phyloP scores from a whole-genome alignment of 2,888 invertebrate species.

The Lampropteryx suffumata region DNA sequence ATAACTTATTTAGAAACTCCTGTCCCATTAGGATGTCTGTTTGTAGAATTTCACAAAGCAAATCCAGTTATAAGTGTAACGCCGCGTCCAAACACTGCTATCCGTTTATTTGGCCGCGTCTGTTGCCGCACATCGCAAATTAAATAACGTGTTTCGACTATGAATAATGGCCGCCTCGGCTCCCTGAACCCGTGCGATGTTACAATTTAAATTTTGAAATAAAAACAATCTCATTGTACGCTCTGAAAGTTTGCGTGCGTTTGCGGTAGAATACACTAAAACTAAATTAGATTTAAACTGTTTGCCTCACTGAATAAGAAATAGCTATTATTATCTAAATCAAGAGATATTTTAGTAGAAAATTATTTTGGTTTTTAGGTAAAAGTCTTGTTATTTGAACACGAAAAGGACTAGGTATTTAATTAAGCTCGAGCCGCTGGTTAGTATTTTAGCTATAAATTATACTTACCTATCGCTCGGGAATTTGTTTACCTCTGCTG shows the following conservation, averaged over 20 bases:
- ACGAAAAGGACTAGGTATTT: conserved; percentile 25
- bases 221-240: conserved; percentile 43
- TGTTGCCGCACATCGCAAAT: conserved; percentile 72
- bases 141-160: conserved; percentile 73
- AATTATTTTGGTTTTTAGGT: conserved; percentile 4
- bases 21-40: conserved; percentile 65
- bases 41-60: conserved; percentile 70
- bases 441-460: conserved; percentile 37
- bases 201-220: conserved; percentile 55
- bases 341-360: conserved; percentile 13
- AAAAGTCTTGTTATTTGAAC: conserved; percentile 24
- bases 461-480: conserved; percentile 30
- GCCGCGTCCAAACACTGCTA: conserved; percentile 61
- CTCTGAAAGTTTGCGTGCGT: conserved; percentile 25
- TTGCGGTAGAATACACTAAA: conserved; percentile 26
- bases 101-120: conserved; percentile 70
- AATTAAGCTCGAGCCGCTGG: conserved; percentile 31
- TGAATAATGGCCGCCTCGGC: conserved; percentile 54
- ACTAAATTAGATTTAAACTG: not conserved
- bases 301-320: too few relatives aligned
- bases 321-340: conserved; percentile 15
- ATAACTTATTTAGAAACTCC: conserved; percentile 68
- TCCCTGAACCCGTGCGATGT: conserved; percentile 43
- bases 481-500: conserved; percentile 37
- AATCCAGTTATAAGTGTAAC: conserved; percentile 75